These are phyloP conservation scores for Electrona antarctica DNA, from an alignment of 2,113 vertebrate genomes.

Conservation along the genomic window DNA sequence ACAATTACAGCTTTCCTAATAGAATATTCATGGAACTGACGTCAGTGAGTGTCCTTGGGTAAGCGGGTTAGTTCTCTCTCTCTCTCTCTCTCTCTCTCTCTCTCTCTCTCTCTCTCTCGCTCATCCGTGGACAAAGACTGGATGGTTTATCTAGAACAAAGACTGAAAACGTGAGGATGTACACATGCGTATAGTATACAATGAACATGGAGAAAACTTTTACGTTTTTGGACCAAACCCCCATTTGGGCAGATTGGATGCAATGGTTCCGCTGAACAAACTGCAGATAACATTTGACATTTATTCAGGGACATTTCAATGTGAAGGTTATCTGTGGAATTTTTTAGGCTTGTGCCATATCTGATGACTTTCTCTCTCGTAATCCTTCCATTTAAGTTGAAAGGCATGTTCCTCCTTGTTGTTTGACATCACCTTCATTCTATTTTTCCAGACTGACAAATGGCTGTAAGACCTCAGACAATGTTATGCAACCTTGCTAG, in stretches of 20 bases:
- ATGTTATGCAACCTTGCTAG: too few species aligned
- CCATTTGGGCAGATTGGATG: conserved; percentile 46
- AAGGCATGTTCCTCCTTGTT: conserved; percentile 70
- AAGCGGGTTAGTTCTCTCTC: conserved; percentile 1
- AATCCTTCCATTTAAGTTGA: conserved; percentile 75
- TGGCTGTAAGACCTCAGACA: conserved; percentile 29
- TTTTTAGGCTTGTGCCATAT: conserved; percentile 74
- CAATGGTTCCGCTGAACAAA: conserved; percentile 71
- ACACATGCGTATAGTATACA: neutral
- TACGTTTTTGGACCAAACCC: conserved; percentile 33
- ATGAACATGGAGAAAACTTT: conserved; percentile 16
- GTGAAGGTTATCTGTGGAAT: conserved; percentile 79
- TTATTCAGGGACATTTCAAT: conserved; percentile 76
- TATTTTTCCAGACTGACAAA: conserved; percentile 59
- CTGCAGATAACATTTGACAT: conserved; percentile 79
- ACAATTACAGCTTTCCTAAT: conserved; percentile 43
- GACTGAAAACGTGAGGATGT: too few species aligned
- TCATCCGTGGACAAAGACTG: conserved; percentile 1
- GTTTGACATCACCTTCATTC: conserved; percentile 64
- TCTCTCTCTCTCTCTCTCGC: neutral
- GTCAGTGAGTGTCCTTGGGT: conserved; percentile 31
- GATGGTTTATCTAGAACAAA: neutral
- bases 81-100: conserved; percentile 2
- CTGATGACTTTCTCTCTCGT: conserved; percentile 75
- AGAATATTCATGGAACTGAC: conserved; percentile 55